Conservation (phyloP, 2,888 invertebrate species). For the Tolmerus cingulatus region DNA sequence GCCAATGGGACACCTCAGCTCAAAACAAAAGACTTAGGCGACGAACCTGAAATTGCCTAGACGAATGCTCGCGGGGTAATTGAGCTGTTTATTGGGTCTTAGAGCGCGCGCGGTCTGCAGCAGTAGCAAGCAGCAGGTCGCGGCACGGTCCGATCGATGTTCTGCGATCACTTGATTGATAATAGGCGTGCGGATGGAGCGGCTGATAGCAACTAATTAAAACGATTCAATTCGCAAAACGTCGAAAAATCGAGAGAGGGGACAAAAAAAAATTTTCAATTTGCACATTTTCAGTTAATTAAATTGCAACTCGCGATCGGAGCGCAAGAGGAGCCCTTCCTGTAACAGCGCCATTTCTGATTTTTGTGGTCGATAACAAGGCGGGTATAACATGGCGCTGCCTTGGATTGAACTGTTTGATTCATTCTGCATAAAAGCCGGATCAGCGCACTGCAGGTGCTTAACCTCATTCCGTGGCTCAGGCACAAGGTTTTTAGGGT, state of each 20-base stretch:
- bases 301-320: not conserved
- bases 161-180: constrained; percentile 30
- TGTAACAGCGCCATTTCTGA: not conserved
- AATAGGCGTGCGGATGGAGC: constrained; percentile 12
- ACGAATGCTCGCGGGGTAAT: not conserved
- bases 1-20: not conserved
- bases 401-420: constrained; percentile 1
- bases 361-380: not conserved
- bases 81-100: constrained; percentile 32
- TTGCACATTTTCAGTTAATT: constrained; percentile 38
- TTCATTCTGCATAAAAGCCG: not conserved
- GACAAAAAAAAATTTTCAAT: not conserved
- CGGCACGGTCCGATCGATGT: constrained; percentile 16
- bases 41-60: constrained; percentile 23
- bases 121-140: not conserved
- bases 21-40: constrained; percentile 40
- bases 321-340: not conserved
- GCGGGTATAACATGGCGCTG: not conserved
- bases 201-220: constrained; percentile 28
- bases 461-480: not conserved
- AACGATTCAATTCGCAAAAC: constrained; percentile 18
- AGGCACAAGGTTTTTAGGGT: not conserved
- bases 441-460: not conserved
- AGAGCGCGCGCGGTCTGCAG: not conserved
- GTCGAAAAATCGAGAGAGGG: not conserved